Base-by-base conservation (phyloP, 2,888 invertebrate genomes). In the Portevinia maculata region DNA sequence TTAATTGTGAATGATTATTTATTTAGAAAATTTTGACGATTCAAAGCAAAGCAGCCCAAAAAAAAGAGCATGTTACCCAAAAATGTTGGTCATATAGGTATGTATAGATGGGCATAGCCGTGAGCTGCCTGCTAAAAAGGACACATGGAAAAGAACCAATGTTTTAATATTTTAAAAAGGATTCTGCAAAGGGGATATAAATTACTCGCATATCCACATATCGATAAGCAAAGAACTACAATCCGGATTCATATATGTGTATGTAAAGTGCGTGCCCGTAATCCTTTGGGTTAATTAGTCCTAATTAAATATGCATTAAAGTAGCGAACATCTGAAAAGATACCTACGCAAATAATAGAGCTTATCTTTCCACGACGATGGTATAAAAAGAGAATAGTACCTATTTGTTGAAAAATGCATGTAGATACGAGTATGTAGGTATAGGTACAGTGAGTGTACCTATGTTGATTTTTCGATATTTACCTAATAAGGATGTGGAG, bases 291-390 rank as follows among this genome's bases (percentile, higher is more conserved):
- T 86, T 87, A 87, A 87, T 87, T 87, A 87, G 87, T 84, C 85
- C 86, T 87, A 87, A 87, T 87, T 86, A 87, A 86, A 86, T 87
- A 86, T 87, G 87, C 86, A 87, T 86, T 86, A 86, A 83, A 83
- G 83, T 55, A 83, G 67, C 62, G 64, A 76, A 71, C 53, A 37
- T 67, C 60, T 37, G 67, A 67, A 71, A 55, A 67, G 70, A 64
- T 39, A 75, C 69, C 64, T 70, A 81, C 59, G 67, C 50, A 52
- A 57, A 57, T 30, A 52, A 44, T 32, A 50, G 67, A 52, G 71
- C 64, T 76, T 76, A 59, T 48, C 69, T 64, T 53, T 52, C 17
- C 30, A 8, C 48, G 44, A 46, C 21, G 48, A 13, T 19, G 53
- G 44, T 55, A 44, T 7, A 30, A 21, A 41, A 9, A 67, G 52